Conservation (phyloP, 2,888 invertebrate genomes). For the Theretra japonica region DNA sequence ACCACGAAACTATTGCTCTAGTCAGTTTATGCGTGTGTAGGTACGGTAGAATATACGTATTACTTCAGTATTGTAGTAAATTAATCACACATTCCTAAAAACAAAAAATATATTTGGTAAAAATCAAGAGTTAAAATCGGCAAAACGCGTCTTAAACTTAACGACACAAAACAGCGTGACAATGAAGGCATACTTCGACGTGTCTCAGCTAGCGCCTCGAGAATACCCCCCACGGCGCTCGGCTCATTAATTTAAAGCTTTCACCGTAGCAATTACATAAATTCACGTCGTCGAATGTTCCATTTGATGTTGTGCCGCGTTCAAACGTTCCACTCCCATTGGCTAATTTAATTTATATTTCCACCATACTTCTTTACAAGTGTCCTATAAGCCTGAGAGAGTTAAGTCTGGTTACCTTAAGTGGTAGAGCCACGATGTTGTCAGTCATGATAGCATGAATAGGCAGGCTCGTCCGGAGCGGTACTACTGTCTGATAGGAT, state of each 20-base stretch:
- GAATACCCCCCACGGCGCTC: conserved; percentile 26
- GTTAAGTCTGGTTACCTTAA: no score
- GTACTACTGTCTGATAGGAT: no score
- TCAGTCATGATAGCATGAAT: no score
- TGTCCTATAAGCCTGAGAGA: no score
- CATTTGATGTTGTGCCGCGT: conserved; percentile 37
- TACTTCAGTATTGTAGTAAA: no score
- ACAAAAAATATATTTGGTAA: no score
- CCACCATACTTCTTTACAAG: background rate
- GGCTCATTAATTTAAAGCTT: conserved; percentile 67
- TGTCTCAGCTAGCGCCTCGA: background rate
- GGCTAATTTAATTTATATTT: background rate
- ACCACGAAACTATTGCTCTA: no score
- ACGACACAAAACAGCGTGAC: background rate
- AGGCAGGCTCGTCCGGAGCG: no score
- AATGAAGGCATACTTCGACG: background rate
- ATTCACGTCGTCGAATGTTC: conserved; percentile 56
- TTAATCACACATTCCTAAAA: no score
- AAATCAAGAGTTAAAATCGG: background rate
- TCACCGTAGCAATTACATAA: conserved; percentile 67
- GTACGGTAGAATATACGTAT: no score
- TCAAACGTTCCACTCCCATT: conserved; percentile 16
- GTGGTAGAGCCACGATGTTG: no score
- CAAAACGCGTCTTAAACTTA: background rate
- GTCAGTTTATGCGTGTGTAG: no score